Evolutionary conservation across 2,797 vertebrate genomes (phyloP), one percentile per base, ranked within the genome.

Genomic region (Erithacus rubecula): DNA sequence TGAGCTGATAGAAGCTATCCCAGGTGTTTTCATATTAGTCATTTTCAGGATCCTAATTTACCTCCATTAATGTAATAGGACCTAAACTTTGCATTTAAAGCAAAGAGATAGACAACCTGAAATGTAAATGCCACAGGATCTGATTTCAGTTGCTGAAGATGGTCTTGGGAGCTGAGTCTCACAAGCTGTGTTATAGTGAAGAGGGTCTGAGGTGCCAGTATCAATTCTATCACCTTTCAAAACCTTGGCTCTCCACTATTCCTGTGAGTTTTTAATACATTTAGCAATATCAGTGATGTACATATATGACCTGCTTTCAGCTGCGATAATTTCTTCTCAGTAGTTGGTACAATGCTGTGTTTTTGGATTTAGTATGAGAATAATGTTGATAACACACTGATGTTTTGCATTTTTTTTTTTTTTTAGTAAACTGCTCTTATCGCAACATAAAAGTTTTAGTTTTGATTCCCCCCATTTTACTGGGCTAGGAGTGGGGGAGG

Each of bases 1-100:
- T 0, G 4, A 76, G 26, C 16, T 1, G 0, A 53, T 34, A 71
- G 41, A 37, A 32, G 23, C 26, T 75, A 60, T 29, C 27, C 36
- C 32, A 68, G 59, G 19, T 10, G 11, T 26, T 90, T 76, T 76
- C 82, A 34, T 43, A 76, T 30, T 46, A 59, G 41, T 39, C 0
- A 76, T 82, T 82, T 71, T 52, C 43, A 83, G 55, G 43, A 78
- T 64, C 29, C 34, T 37, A 43, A 75, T 44, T 82, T 69, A 56
- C 15, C 19, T 62, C 23, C 36, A 69, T 49, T 51, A 81, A 75
- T 46, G 41, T 27, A 30, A 46, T 6, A 56, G 36, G n/a, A 87
- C 27, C 6, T 76, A 43, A 84, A 63, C 36, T 51, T 67, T 32
- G 8, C 24, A 5, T 70, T 90, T 64, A 36, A 63, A 85, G 63